These are phyloP conservation scores for Ammodytes dubius DNA, from an alignment of 2,113 vertebrate genomes.

Conservation along the genomic window DNA sequence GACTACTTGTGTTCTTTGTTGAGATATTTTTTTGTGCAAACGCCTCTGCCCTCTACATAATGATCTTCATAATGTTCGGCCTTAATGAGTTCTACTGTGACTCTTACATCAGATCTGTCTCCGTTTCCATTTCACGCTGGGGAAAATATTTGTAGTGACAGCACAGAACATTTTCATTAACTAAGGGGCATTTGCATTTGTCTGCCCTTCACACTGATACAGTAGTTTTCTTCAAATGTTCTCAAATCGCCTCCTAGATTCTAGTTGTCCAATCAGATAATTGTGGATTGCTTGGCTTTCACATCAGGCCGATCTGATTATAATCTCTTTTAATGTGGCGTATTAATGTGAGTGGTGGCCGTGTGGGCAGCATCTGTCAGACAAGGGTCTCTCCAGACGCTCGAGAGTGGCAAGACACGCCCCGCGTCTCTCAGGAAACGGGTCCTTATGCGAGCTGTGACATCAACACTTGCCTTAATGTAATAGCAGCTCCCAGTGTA, in stretches of 20 bases:
- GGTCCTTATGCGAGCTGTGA: conserved; percentile 70
- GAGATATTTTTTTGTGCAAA: conserved; percentile 51
- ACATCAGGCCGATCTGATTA: not conserved
- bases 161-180: conserved; percentile 49
- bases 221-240: conserved; percentile 35
- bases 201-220: conserved; percentile 40
- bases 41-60: conserved; percentile 54
- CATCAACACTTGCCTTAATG: conserved; percentile 83
- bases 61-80: conserved; percentile 54
- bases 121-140: conserved; percentile 36
- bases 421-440: conserved; percentile 49
- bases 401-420: conserved; percentile 31
- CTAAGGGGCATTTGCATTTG: conserved; percentile 49
- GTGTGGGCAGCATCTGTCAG: conserved; percentile 35
- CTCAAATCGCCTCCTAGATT: conserved; percentile 55
- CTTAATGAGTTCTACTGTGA: conserved; percentile 61
- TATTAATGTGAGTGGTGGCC: conserved; percentile 42
- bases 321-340: conserved; percentile 21
- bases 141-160: conserved; percentile 46
- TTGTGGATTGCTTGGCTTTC: conserved; percentile 30
- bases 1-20: conserved; percentile 45
- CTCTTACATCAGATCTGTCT: conserved; percentile 59
- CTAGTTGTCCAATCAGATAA: conserved; percentile 46
- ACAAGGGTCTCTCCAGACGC: conserved; percentile 53
- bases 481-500: conserved; percentile 77